A percentile compares a stretch with the other conserved stretches of the same genome.
These are phyloP conservation scores for Pipistrellus pygmaeus DNA, from an alignment of 2,797 vertebrate species.

Conservation along the genomic window DNA sequence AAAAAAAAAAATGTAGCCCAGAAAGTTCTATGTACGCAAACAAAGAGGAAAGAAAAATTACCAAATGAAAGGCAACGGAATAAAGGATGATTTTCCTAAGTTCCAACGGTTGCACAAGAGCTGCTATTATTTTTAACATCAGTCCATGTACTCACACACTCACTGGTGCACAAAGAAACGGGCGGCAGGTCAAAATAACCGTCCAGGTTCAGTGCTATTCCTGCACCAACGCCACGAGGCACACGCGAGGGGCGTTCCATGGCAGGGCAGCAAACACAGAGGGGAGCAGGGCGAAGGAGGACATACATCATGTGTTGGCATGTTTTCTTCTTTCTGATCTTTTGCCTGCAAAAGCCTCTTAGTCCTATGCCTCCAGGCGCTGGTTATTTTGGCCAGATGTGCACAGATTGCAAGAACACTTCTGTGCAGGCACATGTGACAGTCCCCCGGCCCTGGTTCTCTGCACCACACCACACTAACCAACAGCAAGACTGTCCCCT, in stretches of 20 bases:
- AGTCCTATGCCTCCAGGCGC: background rate
- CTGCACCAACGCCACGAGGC: background rate
- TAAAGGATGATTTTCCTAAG: background rate
- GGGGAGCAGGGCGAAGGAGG: background rate
- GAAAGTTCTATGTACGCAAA: background rate
- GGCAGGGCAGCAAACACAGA: background rate
- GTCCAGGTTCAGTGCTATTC: background rate
- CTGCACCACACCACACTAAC: background rate
- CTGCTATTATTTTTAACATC: background rate
- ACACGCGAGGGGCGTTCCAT: background rate
- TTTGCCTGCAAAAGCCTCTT: constrained; percentile 3
- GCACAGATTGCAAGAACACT: background rate
- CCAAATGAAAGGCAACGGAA: background rate
- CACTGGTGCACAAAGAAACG: background rate
- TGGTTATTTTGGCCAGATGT: background rate
- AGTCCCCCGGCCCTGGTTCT: background rate
- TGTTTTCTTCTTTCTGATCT: background rate
- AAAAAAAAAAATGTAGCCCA: background rate
- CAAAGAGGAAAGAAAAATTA: background rate
- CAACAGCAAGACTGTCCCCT: background rate
- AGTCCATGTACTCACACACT: background rate
- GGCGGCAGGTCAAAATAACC: background rate
- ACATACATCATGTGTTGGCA: background rate
- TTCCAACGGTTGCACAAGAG: background rate
- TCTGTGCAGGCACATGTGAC: background rate